Evolutionary conservation across 2,888 invertebrate species (phyloP).

Genomic region (Nephrotoma flavescens): DNA sequence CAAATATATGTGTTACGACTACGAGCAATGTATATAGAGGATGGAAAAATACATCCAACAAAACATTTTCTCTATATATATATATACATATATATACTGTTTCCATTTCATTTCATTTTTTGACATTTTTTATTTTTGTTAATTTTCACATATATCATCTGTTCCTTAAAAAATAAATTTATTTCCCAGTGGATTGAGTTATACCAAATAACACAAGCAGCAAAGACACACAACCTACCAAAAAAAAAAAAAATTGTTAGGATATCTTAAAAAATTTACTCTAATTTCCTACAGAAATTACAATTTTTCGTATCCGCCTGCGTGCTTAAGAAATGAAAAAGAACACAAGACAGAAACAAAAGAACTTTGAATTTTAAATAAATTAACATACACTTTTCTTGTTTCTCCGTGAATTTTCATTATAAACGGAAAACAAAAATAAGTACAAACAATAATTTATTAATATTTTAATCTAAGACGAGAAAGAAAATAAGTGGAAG

Average conservation of each 20-base stretch:
- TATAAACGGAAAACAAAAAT: background rate
- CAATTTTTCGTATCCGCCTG: background rate
- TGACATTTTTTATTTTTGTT: background rate
- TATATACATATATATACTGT: too few species aligned
- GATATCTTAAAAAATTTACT: background rate
- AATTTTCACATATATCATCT: background rate
- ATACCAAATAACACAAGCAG: background rate
- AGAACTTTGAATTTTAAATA: background rate
- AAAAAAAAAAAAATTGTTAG: background rate
- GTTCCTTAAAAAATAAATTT: background rate
- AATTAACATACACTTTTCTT: background rate
- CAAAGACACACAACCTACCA: background rate
- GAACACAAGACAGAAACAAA: background rate
- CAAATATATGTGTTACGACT: background rate
- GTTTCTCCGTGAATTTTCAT: background rate
- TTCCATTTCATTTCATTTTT: background rate
- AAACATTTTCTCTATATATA: background rate
- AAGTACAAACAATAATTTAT: background rate
- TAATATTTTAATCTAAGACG: background rate
- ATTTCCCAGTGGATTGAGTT: background rate
- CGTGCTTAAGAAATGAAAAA: background rate
- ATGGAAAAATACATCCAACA: background rate
- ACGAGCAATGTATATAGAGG: background rate
- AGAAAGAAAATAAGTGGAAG: background rate
- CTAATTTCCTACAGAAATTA: background rate